phyloP scores from a whole-genome alignment of 2,797 vertebrate species.

The Anguilla pacifica region DNA sequence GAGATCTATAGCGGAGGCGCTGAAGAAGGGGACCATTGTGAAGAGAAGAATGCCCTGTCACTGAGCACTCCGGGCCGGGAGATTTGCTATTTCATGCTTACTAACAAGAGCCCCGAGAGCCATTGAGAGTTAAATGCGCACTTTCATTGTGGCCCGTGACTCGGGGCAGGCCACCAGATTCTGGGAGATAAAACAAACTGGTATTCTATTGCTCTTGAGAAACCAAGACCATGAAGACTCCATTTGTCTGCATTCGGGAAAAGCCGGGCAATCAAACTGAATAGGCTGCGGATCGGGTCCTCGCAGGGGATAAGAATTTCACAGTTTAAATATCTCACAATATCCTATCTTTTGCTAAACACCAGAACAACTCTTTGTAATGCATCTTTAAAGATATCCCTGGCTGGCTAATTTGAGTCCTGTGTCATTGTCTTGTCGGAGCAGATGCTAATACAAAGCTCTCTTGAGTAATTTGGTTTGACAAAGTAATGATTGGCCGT shows the following conservation, averaged over 20 bases:
- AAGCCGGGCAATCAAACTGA: not conserved
- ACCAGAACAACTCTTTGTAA: not conserved
- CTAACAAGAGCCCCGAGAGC: slow-evolving; percentile 77
- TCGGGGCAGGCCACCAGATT: slow-evolving; percentile 79
- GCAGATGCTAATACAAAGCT: not conserved
- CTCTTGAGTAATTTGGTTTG: not conserved
- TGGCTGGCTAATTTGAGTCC: not conserved
- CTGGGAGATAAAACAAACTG: slow-evolving; percentile 37
- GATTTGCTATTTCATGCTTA: slow-evolving; percentile 77
- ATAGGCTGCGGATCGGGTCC: not conserved
- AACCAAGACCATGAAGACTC: slow-evolving; percentile 20
- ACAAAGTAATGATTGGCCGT: not conserved
- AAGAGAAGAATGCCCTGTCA: slow-evolving; percentile 69
- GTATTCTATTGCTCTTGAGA: slow-evolving; percentile 26
- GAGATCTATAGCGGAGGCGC: slow-evolving; percentile 76
- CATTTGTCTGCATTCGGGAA: not conserved
- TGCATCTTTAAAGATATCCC: not conserved
- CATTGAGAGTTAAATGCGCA: slow-evolving; percentile 76
- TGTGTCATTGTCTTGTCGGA: not conserved
- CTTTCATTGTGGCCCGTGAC: slow-evolving; percentile 68
- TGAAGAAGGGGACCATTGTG: slow-evolving; percentile 77
- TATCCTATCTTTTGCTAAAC: not conserved
- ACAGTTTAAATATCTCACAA: not conserved
- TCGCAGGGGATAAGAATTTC: not conserved
- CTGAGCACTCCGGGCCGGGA: slow-evolving; percentile 55